Percentiles rank a stretch among this genome's conserved stretches.
Evolutionary conservation across 2,797 vertebrate species (phyloP).

Genomic region (Diplodus puntazzo): DNA sequence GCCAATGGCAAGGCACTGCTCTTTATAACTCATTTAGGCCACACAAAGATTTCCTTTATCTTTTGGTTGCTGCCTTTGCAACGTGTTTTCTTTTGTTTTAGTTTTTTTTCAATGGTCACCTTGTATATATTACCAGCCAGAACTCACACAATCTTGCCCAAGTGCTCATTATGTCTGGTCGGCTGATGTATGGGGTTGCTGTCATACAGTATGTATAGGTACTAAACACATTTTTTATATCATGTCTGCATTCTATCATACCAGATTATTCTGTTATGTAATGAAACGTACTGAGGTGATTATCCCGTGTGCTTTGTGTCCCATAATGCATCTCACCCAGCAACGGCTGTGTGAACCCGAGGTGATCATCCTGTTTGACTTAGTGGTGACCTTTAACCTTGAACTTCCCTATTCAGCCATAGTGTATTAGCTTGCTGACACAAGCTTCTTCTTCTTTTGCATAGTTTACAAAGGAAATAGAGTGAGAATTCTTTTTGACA

Average conservation of each 20-base stretch:
- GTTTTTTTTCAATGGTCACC: not conserved
- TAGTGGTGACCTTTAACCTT: slow-evolving; percentile 56
- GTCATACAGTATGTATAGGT: slow-evolving; percentile 26
- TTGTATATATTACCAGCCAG: slow-evolving; percentile 35
- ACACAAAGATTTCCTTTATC: slow-evolving; percentile 69
- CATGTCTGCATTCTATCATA: slow-evolving; percentile 64
- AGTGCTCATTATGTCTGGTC: slow-evolving; percentile 39
- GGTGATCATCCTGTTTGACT: slow-evolving; percentile 65
- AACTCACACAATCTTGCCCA: slow-evolving; percentile 37
- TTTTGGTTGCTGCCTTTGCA: slow-evolving; percentile 34
- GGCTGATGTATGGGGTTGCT: slow-evolving; percentile 58
- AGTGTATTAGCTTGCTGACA: slow-evolving; percentile 40
- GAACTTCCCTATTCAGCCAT: slow-evolving; percentile 38
- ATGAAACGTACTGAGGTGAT: slow-evolving; percentile 67
- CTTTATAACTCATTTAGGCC: slow-evolving; percentile 70
- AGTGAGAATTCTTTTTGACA: not conserved
- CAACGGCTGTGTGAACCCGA: slow-evolving; percentile 33
- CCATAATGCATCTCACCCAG: slow-evolving; percentile 62
- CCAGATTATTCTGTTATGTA: slow-evolving; percentile 72
- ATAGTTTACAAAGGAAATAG: not conserved
- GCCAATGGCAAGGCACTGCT: slow-evolving; percentile 65
- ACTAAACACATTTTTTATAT: slow-evolving; percentile 41
- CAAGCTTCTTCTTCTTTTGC: not conserved
- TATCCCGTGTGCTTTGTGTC: slow-evolving; percentile 61
- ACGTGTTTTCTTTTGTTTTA: not conserved